Base-by-base conservation (phyloP, 2,888 invertebrate species). In the Galeopsomyia nigrocyanea region DNA sequence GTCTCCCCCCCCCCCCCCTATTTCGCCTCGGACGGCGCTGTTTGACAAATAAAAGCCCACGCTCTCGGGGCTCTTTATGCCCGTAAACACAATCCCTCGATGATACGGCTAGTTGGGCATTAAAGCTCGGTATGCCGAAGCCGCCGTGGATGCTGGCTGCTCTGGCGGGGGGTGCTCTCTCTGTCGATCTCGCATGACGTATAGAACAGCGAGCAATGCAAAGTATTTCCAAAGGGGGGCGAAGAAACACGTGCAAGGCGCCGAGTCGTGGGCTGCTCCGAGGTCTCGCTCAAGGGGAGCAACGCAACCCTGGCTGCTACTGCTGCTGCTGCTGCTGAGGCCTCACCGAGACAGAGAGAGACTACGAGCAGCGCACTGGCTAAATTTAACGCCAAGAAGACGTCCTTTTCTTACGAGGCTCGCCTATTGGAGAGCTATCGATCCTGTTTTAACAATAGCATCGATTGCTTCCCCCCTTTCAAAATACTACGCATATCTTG, bases 61-160 rank as follows among this genome's bases (percentile, higher is more conserved):
- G 58, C 64, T 71, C 75, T 68, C 62, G 66, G 71, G 65, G 78
- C 78, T 68, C 75, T 77, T 77, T 75, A 78, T 75, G 76, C 78
- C 77, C 76, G 75, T 77, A 76, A 76, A 76, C 71, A 77, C 76
- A 80, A 77, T 79, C 81, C 80, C 80, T 78, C 81, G 81, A 83
- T 83, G 85, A 85, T 84, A 84, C 83, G 86, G 85, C 86, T 85
- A 85, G 85, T 86, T 85, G 85, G 81, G 82, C 83, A 83, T 83
- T 82, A 82, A 82, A 83, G 81, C 82, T 80, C 79, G 82, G 82
- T 82, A 83, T 84, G 83, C 82, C 82, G 82, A 78, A 75, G 75
- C 17, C 39, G 47, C 39, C 22, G 51, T 31, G 39, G 21, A 60
- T 13, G 39, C 39, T 39, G 56, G 39, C 39, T 39, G 56, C 46